phyloP scores from a whole-genome alignment of 2,888 invertebrate species.

The Agonopterix subpropinquella region DNA sequence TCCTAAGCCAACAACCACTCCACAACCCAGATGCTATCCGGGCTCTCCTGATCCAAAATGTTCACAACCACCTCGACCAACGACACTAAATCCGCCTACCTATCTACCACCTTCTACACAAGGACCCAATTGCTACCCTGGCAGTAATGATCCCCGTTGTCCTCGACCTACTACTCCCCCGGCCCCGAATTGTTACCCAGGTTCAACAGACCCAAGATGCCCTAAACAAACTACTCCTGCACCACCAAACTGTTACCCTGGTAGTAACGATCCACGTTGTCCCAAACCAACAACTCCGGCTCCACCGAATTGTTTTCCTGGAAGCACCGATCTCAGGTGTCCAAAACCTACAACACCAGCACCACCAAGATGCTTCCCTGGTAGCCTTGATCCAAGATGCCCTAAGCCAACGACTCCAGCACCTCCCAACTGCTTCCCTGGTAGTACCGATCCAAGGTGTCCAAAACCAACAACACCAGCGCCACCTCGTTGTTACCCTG shows the following conservation, averaged over 20 bases:
- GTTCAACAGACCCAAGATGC: slow-evolving; percentile 16
- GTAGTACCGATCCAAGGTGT: slow-evolving; percentile 35
- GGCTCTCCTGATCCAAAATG: no score
- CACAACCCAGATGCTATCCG: no score
- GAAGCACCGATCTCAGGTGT: slow-evolving; percentile 31
- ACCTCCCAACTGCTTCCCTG: slow-evolving; percentile 34
- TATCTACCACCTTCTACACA: no score
- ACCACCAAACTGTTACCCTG: slow-evolving; percentile 18
- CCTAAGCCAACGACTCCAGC: slow-evolving; percentile 27
- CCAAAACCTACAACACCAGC: slow-evolving; percentile 27
- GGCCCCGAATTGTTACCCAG: slow-evolving; percentile 26
- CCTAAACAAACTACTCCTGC: slow-evolving; percentile 17
- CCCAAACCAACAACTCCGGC: slow-evolving; percentile 29
- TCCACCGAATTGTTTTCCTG: slow-evolving; percentile 24
- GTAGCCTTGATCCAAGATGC: slow-evolving; percentile 27
- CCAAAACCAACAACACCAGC: slow-evolving; percentile 29
- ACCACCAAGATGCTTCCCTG: slow-evolving; percentile 29
- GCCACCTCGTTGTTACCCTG: slow-evolving; percentile 40
- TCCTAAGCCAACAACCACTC: slow-evolving; percentile 7
- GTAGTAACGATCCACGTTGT: slow-evolving; percentile 24
- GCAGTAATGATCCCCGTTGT: slow-evolving; percentile 21
- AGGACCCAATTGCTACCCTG: no score
- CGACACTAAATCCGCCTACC: no score
- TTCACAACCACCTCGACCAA: no score
- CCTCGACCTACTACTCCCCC: slow-evolving; percentile 19